These are phyloP conservation scores for Eristalis intricaria DNA, from an alignment of 2,888 invertebrate genomes.

Conservation along the genomic window DNA sequence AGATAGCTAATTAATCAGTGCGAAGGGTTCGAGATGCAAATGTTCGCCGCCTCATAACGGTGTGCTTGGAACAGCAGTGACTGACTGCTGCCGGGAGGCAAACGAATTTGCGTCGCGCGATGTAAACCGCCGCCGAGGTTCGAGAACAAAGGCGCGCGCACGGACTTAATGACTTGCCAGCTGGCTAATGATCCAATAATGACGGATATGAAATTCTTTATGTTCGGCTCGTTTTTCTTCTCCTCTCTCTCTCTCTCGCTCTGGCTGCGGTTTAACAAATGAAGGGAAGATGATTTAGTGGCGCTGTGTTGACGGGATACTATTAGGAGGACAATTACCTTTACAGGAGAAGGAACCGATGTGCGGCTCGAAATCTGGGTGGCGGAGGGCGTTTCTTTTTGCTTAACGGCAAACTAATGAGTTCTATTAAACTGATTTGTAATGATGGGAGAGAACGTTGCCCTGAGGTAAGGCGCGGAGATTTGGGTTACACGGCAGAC, in stretches of 20 bases:
- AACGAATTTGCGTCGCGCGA: constrained; percentile 5
- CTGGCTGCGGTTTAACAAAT: constrained; percentile 2
- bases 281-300: constrained; percentile 18
- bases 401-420: background rate
- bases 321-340: constrained; percentile 39
- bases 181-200: constrained; percentile 53
- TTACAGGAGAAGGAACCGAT: background rate
- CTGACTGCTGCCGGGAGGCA: background rate
- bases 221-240: background rate
- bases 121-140: background rate
- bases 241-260: background rate
- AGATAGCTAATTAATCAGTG: constrained; percentile 14
- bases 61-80: background rate
- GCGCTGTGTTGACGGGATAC: constrained; percentile 20
- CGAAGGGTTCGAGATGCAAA: background rate
- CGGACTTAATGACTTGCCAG: constrained; percentile 19
- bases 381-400: background rate
- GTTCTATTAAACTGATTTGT: background rate
- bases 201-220: constrained; percentile 15
- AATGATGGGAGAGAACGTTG: background rate
- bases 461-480: background rate
- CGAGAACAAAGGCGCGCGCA: constrained; percentile 20
- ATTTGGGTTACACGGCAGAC: background rate
- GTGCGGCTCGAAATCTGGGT: background rate
- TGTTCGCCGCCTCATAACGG: constrained; percentile 11